Evolutionary conservation across 2,888 invertebrate genomes (phyloP).

Genomic region (Heliconius cydno): DNA sequence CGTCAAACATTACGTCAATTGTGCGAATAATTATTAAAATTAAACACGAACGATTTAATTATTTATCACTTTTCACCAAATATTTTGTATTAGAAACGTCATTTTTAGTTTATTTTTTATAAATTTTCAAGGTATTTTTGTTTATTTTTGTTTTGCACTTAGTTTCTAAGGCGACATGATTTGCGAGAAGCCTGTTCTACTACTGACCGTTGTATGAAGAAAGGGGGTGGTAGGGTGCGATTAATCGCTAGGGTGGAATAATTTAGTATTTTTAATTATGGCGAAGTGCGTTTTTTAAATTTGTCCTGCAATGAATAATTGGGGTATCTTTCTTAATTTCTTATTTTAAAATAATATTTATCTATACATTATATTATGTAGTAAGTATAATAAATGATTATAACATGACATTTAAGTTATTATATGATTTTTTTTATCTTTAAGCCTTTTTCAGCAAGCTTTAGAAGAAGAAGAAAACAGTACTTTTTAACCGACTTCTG

Average conservation of each 20-base stretch:
- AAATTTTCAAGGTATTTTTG: constrained; percentile 53
- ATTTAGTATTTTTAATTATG: constrained; percentile 81
- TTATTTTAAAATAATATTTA: too few species aligned
- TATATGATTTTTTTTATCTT: too few species aligned
- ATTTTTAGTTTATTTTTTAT: constrained; percentile 6
- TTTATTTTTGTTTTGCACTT: constrained; percentile 80
- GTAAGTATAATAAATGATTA: too few species aligned
- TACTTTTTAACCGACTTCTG: too few species aligned
- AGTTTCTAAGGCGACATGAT: constrained; percentile 79
- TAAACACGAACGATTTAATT: constrained; percentile 17
- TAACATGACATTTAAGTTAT: too few species aligned
- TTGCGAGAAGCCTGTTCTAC: constrained; percentile 70
- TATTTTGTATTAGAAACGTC: not conserved
- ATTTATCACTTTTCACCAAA: constrained; percentile 15
- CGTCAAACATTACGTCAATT: constrained; percentile 40
- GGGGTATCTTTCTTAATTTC: not conserved
- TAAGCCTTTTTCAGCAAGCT: too few species aligned
- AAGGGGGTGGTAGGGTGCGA: constrained; percentile 61
- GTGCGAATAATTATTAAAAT: constrained; percentile 18
- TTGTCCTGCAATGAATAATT: constrained; percentile 2
- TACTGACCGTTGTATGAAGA: constrained; percentile 79
- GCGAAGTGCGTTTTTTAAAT: constrained; percentile 66
- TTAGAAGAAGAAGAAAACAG: too few species aligned
- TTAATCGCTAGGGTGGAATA: constrained; percentile 78
- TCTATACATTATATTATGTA: too few species aligned